Conservation (phyloP, 2,113 vertebrate species). For the Antechinus stuartii region DNA sequence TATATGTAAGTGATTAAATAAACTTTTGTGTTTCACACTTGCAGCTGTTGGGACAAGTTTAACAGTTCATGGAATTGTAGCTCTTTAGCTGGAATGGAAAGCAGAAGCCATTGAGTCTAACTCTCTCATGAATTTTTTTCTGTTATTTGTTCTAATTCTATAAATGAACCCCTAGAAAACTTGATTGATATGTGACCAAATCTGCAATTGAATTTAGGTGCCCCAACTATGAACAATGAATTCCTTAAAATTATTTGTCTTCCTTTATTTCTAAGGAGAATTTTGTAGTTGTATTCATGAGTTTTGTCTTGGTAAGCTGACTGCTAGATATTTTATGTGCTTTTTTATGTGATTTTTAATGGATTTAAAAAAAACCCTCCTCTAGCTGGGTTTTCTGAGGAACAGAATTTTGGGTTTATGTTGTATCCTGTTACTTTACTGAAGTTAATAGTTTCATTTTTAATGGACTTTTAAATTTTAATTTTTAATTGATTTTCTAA, state of each 20-base stretch:
- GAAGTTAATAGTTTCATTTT: not conserved
- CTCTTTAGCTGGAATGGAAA: not conserved
- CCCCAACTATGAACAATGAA: not conserved
- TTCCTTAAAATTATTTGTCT: not conserved
- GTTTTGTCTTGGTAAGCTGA: not conserved
- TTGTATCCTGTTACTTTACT: not conserved
- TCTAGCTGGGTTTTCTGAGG: not conserved
- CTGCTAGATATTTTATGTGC: not conserved
- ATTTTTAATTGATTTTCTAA: not conserved
- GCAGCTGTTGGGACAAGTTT: slow-evolving; percentile 73
- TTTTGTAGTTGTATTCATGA: not conserved
- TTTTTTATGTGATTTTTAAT: not conserved
- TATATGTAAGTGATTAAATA: slow-evolving; percentile 71
- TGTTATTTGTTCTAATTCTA: not conserved
- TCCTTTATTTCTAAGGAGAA: not conserved
- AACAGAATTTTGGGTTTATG: not conserved
- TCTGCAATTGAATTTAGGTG: not conserved
- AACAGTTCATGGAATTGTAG: slow-evolving; percentile 69
- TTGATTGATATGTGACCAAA: not conserved
- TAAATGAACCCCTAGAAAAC: not conserved
- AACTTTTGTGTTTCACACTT: slow-evolving; percentile 76
- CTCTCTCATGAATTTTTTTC: not conserved
- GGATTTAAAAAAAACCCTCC: not conserved
- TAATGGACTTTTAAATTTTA: not conserved
- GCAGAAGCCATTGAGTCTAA: not conserved